These are phyloP conservation scores for Pinctada fucata DNA, from an alignment of 2,888 invertebrate genomes.

Conservation along the genomic window DNA sequence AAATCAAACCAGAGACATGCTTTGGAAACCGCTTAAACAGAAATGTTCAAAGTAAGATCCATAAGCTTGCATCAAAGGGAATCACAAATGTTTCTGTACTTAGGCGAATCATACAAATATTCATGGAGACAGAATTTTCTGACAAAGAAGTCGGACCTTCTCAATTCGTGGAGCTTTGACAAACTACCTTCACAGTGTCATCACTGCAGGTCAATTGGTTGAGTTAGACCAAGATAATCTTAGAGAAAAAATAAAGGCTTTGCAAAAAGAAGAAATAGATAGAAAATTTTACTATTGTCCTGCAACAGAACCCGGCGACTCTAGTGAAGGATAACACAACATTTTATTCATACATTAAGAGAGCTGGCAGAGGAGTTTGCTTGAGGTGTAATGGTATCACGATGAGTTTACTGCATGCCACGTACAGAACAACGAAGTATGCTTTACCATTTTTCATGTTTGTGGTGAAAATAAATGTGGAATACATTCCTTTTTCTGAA, in stretches of 20 bases:
- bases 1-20: no score
- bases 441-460: slow-evolving; percentile 15
- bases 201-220: no score
- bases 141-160: slow-evolving; percentile 3
- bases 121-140: slow-evolving; percentile 11
- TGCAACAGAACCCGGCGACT: not conserved
- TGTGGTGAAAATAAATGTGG: slow-evolving; percentile 22
- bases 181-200: no score
- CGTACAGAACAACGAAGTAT: slow-evolving; percentile 29
- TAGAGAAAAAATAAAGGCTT: no score
- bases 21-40: not conserved
- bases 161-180: no score
- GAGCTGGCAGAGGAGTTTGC: slow-evolving; percentile 13
- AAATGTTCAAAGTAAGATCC: not conserved
- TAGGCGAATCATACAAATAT: not conserved
- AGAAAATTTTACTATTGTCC: slow-evolving; percentile 3
- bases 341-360: slow-evolving; percentile 20
- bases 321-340: not conserved
- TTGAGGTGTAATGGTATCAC: not conserved
- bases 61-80: not conserved
- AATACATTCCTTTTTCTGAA: slow-evolving; percentile 19
- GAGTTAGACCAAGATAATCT: no score
- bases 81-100: not conserved
- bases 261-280: no score
- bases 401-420: slow-evolving; percentile 29